phyloP scores from a whole-genome alignment of 1,140 invertebrate genomes.

The Caenorhabditis inopinata region DNA sequence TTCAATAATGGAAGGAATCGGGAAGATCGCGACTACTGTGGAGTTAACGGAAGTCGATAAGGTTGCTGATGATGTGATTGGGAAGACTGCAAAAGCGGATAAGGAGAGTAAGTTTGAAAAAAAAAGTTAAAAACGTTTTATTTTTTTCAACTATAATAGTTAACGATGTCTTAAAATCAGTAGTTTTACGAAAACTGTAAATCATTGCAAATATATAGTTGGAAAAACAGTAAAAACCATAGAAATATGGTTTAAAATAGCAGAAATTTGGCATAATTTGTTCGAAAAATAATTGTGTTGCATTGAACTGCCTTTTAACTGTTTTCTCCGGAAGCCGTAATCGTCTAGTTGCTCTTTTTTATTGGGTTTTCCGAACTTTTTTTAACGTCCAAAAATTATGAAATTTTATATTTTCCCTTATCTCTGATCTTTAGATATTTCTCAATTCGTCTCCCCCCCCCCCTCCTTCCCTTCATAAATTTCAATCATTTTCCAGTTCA shows the following conservation, averaged over 20 bases:
- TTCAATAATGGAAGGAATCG: constrained; percentile 29
- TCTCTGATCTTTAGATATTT: not conserved
- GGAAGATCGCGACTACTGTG: not conserved
- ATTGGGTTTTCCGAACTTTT: no score
- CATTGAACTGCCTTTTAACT: no score
- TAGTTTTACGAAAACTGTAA: no score
- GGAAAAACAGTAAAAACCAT: no score
- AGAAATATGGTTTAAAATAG: no score
- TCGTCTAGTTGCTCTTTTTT: no score
- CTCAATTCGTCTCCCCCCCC: not conserved
- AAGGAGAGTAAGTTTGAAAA: constrained; percentile 3
- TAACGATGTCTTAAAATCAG: no score
- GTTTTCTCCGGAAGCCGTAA: no score
- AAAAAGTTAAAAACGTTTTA: not conserved
- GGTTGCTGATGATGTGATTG: not conserved
- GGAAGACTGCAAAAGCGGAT: constrained; percentile 36
- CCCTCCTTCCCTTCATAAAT: not conserved
- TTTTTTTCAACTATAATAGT: no score
- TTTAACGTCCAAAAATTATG: no score
- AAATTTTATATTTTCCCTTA: no score
- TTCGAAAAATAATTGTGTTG: not conserved
- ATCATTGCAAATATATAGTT: no score
- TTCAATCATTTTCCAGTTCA: not conserved
- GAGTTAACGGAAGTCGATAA: not conserved
- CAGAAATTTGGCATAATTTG: not conserved